Conservation (phyloP, 2,113 vertebrate species). For the Saguinus imperator region DNA sequence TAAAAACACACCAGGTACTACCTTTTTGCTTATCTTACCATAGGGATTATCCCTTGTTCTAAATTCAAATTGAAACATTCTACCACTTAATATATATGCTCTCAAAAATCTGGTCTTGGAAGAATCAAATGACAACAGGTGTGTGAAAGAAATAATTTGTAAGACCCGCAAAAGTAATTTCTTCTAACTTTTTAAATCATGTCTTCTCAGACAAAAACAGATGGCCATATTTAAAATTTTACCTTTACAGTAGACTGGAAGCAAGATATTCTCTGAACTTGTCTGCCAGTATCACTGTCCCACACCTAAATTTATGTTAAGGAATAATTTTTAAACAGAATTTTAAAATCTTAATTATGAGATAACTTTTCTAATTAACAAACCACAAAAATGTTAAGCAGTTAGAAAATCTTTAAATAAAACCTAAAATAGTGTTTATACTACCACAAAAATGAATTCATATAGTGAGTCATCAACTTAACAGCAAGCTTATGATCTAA, state of each 20-base stretch:
- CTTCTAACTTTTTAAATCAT: not conserved
- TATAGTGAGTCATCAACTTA: not conserved
- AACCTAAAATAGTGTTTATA: slow-evolving; percentile 1
- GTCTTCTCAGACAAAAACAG: slow-evolving; percentile 32
- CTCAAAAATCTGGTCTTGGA: not conserved
- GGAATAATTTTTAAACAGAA: slow-evolving; percentile 57
- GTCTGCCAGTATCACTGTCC: slow-evolving; percentile 91
- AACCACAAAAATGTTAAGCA: not conserved
- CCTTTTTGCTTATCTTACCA: not conserved
- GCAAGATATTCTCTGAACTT: slow-evolving; percentile 90
- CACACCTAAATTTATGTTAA: slow-evolving; percentile 87
- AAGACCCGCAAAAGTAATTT: slow-evolving; percentile 34
- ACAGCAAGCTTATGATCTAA: not conserved
- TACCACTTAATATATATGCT: not conserved
- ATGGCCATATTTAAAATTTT: slow-evolving; percentile 46
- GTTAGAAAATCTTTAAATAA: slow-evolving; percentile 42
- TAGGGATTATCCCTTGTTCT: not conserved
- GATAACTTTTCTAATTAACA: not conserved
- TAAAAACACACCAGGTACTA: not conserved
- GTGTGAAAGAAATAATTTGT: not conserved
- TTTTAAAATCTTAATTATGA: slow-evolving; percentile 28
- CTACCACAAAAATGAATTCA: slow-evolving; percentile 10
- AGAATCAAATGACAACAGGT: not conserved
- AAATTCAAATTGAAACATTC: slow-evolving; percentile 30
- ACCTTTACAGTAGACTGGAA: slow-evolving; percentile 98